Percentiles rank a stretch among this genome's conserved stretches.
phyloP scores from a whole-genome alignment of 2,113 vertebrate genomes.

The Ondatra zibethicus region DNA sequence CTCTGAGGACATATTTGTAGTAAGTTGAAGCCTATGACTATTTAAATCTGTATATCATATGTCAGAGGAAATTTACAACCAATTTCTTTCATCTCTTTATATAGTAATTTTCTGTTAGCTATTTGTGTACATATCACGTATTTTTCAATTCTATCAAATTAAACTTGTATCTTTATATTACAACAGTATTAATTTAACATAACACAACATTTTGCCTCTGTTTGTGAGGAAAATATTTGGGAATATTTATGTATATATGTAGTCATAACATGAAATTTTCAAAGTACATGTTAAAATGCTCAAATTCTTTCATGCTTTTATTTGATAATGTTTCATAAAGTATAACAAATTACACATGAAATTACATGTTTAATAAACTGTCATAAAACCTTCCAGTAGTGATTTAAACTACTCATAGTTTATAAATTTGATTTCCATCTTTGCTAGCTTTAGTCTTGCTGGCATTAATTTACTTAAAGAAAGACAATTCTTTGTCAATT shows the following conservation, averaged over 20 bases:
- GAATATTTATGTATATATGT: not conserved
- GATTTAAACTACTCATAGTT: not conserved
- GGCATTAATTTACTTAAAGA: not conserved
- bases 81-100: conserved; percentile 1
- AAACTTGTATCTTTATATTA: not conserved
- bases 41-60: conserved; percentile 31
- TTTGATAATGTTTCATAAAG: not conserved
- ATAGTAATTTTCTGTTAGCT: not conserved
- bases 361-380: conserved; percentile 19
- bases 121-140: not conserved
- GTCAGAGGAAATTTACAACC: not conserved
- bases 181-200: not conserved
- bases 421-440: conserved; percentile 46
- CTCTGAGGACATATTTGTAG: not conserved
- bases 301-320: conserved; percentile 3
- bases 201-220: not conserved
- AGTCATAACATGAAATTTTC: not conserved
- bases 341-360: not conserved
- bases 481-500: not conserved
- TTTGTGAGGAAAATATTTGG: not conserved
- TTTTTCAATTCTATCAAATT: not conserved
- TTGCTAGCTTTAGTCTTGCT: conserved; percentile 14
- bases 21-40: not conserved
- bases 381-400: not conserved
- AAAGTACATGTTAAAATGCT: not conserved